A percentile compares a stretch with the other conserved stretches of the same genome.
Conservation (phyloP, 2,113 vertebrate genomes). For the Lycaon pictus region DNA sequence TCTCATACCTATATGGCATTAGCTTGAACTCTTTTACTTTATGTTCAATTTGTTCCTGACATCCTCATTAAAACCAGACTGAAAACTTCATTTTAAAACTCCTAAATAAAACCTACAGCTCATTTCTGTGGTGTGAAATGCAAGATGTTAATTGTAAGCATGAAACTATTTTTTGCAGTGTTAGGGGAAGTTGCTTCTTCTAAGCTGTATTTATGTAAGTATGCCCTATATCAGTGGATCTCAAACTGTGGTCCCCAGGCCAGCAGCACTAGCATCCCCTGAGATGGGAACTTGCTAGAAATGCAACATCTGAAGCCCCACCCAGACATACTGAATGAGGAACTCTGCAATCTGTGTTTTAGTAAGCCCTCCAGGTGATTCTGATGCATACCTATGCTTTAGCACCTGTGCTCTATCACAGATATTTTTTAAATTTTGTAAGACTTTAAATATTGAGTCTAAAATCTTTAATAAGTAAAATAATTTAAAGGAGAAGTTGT, state of each 20-base stretch:
- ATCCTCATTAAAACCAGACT: slow-evolving; percentile 51
- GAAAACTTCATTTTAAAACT: slow-evolving; percentile 34
- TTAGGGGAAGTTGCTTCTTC: not conserved
- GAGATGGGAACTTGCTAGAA: not conserved
- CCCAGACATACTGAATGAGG: not conserved
- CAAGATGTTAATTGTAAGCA: not conserved
- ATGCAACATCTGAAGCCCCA: not conserved
- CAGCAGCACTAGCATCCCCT: not conserved
- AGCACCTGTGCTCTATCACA: not conserved
- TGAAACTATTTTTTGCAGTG: not conserved
- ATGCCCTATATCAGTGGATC: not conserved
- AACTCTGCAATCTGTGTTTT: not conserved
- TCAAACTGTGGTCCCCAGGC: not conserved
- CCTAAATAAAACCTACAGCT: not conserved
- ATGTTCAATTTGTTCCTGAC: not conserved
- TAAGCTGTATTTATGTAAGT: not conserved
- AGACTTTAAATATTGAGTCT: not conserved
- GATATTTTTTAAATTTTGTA: not conserved
- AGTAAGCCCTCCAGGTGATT: not conserved
- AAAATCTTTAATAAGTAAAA: slow-evolving; percentile 56
- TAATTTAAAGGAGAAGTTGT: not conserved
- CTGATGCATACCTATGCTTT: not conserved
- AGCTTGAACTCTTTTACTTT: not conserved
- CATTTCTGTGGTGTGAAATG: not conserved
- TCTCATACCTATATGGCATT: not conserved